phyloP scores from a whole-genome alignment of 2,888 invertebrate species.

The Eulithis prunata region DNA sequence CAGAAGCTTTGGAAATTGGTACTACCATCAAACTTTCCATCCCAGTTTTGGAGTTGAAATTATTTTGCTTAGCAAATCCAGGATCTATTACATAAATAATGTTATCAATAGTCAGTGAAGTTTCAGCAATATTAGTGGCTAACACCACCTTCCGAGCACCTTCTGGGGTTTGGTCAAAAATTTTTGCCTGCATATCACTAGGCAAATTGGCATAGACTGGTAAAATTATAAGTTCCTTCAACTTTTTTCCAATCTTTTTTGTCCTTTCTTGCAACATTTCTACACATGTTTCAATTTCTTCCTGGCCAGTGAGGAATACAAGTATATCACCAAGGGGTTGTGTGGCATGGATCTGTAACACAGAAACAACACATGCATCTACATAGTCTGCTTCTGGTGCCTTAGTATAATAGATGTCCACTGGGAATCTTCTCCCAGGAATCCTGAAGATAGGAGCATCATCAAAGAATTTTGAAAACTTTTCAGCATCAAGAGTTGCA shows the following conservation, averaged over 20 bases:
- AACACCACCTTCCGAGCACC: slow-evolving; percentile 98
- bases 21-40: slow-evolving; percentile 99
- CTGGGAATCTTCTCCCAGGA: slow-evolving; percentile 98
- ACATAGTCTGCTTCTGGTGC: slow-evolving; percentile 99
- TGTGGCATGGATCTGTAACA: slow-evolving; percentile 98
- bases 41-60: slow-evolving; percentile 98
- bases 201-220: slow-evolving; percentile 99
- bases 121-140: slow-evolving; percentile 99
- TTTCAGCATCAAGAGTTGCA: slow-evolving; percentile 98
- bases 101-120: slow-evolving; percentile 99
- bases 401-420: slow-evolving; percentile 99
- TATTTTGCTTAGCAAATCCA: slow-evolving; percentile 99
- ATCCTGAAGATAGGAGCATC: slow-evolving; percentile 99
- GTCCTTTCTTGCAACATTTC: slow-evolving; percentile 96
- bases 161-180: slow-evolving; percentile 98
- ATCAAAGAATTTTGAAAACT: slow-evolving; percentile 99
- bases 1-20: slow-evolving; percentile 99
- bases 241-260: slow-evolving; percentile 95
- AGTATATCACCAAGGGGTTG: slow-evolving; percentile 98
- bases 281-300: slow-evolving; percentile 95
- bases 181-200: slow-evolving; percentile 99
- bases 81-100: slow-evolving; percentile 99
- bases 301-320: slow-evolving; percentile 97
- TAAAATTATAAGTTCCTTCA: slow-evolving; percentile 95
- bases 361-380: slow-evolving; percentile 98